Percentiles rank a stretch among this genome's conserved stretches.
Evolutionary conservation across 2,113 vertebrate genomes (phyloP).

Genomic region (Chinchilla lanigera): DNA sequence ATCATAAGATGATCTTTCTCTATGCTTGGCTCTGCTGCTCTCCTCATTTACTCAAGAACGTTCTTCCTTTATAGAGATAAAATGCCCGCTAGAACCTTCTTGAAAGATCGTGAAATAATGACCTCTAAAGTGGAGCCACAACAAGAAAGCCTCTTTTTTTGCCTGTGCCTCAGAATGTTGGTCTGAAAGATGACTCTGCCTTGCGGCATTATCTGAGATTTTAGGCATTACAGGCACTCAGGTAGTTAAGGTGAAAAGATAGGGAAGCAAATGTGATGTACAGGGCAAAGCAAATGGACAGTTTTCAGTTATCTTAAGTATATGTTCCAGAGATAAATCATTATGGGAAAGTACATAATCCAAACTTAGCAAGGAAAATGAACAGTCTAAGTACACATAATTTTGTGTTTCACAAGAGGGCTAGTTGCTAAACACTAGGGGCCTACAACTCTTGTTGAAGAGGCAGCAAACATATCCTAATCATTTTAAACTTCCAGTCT

Average conservation of each 20-base stretch:
- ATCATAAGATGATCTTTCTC: background rate
- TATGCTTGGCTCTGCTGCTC: background rate
- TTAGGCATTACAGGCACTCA: background rate
- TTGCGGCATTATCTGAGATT: conserved; percentile 18
- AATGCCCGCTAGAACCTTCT: background rate
- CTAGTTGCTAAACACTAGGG: background rate
- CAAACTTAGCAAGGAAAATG: conserved; percentile 41
- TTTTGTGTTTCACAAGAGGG: conserved; percentile 20
- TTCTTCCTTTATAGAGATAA: background rate
- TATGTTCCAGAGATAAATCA: conserved; percentile 7
- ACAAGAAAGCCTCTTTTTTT: background rate
- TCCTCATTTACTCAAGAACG: conserved; percentile 23
- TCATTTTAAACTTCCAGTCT: background rate
- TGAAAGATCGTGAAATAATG: conserved; percentile 28
- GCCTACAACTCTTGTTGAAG: background rate
- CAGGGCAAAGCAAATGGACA: conserved; percentile 23
- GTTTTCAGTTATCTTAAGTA: conserved; percentile 38
- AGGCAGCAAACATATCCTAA: background rate
- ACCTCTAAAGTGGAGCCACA: background rate
- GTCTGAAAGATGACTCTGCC: conserved; percentile 3
- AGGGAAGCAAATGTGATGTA: background rate
- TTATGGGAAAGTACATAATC: background rate
- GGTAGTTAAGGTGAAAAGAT: background rate
- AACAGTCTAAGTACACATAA: background rate
- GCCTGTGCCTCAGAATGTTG: background rate